These are phyloP conservation scores for Tenrec ecaudatus DNA, from an alignment of 2,113 vertebrate species.

Conservation along the genomic window DNA sequence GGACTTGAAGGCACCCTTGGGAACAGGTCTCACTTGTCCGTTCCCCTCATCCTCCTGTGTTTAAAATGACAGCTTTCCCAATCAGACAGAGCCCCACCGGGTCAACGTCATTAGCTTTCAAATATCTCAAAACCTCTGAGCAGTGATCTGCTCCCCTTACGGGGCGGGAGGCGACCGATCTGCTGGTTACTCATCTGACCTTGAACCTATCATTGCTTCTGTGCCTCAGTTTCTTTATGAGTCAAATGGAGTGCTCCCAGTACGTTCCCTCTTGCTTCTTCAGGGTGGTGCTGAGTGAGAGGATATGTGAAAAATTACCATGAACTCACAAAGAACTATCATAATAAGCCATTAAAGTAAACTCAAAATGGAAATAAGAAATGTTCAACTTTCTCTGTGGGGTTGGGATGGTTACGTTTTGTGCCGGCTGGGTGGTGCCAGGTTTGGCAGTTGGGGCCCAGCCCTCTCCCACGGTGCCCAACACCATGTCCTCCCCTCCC, in stretches of 20 bases:
- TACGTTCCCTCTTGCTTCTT: background rate
- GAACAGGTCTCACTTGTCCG: too few species aligned
- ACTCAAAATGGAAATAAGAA: too few species aligned
- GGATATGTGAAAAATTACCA: background rate
- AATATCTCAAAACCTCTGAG: background rate
- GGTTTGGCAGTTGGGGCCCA: too few species aligned
- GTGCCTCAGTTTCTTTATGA: background rate
- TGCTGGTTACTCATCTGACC: background rate
- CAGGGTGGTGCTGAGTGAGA: background rate
- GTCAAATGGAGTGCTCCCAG: background rate
- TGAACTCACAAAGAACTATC: too few species aligned
- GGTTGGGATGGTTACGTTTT: too few species aligned
- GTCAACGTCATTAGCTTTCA: background rate
- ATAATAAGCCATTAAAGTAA: too few species aligned
- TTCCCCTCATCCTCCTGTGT: background rate
- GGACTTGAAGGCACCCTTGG: too few species aligned
- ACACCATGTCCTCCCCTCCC: too few species aligned
- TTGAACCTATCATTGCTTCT: background rate
- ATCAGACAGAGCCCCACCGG: background rate
- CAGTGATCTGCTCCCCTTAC: background rate
- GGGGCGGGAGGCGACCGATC: background rate
- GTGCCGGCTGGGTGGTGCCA: too few species aligned
- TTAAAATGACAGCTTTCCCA: background rate
- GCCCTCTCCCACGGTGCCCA: too few species aligned
- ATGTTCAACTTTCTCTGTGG: too few species aligned